Evolutionary conservation across 2,888 invertebrate genomes (phyloP).

Genomic region (Imbricaverruca yamaguchii): DNA sequence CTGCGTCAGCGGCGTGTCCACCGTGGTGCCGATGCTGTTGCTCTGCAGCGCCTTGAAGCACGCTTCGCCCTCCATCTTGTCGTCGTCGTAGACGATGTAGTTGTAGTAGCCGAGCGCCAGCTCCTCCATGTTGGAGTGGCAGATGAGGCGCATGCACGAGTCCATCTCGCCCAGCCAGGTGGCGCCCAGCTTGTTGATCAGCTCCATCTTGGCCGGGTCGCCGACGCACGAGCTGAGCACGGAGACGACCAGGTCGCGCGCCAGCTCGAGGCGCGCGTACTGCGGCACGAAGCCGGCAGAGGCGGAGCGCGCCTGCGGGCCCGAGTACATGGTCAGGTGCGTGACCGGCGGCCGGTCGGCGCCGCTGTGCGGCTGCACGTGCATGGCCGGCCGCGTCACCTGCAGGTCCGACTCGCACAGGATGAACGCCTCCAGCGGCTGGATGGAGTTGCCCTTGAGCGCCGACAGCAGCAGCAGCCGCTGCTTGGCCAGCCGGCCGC

Average conservation of each 20-base stretch:
- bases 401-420: constrained; percentile 10
- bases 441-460: neutral
- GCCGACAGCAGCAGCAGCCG: neutral
- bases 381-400: constrained; percentile 6
- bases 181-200: constrained; percentile 17
- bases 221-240: constrained; percentile 23
- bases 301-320: constrained; percentile 1
- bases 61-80: constrained; percentile 15
- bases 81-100: constrained; percentile 3
- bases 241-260: neutral
- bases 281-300: neutral
- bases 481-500: constrained; percentile 2
- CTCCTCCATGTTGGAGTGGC: constrained; percentile 9
- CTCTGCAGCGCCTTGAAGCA: constrained; percentile 21
- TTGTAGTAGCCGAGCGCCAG: constrained; percentile 18
- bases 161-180: constrained; percentile 16
- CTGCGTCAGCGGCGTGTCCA: constrained; percentile 12
- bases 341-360: neutral
- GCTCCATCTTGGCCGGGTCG: constrained; percentile 22
- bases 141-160: constrained; percentile 18
- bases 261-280: neutral
- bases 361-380: neutral
- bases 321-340: constrained; percentile 22
- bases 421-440: constrained; percentile 21
- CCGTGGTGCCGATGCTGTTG: constrained; percentile 2